Evolutionary conservation across 2,113 vertebrate species (phyloP).

Genomic region (Mesitornis unicolor): DNA sequence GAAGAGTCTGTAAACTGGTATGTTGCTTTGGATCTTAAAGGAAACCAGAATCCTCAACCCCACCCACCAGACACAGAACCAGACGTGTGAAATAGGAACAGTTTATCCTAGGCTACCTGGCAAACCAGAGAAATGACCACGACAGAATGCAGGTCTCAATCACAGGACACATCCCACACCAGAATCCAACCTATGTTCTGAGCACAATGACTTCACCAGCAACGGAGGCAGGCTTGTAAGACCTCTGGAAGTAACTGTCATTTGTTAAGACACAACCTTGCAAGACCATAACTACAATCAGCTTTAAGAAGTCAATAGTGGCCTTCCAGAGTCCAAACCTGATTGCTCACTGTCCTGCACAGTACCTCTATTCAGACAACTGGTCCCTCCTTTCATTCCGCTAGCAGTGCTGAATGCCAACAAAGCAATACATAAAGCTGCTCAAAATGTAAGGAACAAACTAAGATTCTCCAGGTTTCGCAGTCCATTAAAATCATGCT

Average conservation of each 20-base stretch:
- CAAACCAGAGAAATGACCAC: not conserved
- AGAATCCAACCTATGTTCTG: not conserved
- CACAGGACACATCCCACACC: rapidly evolving
- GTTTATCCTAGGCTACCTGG: not conserved
- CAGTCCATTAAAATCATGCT: not conserved
- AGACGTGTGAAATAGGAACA: not conserved
- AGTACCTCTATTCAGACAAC: not conserved
- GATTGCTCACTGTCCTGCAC: not conserved
- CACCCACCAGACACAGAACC: not conserved
- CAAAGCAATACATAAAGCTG: not conserved
- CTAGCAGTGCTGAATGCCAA: not conserved
- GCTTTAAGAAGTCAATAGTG: not conserved
- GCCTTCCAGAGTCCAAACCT: not conserved
- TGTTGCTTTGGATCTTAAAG: not conserved
- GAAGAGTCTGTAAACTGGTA: not conserved
- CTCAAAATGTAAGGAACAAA: not conserved
- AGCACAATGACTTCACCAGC: not conserved
- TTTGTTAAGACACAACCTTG: not conserved
- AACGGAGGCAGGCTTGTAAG: not conserved
- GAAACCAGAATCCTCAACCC: not conserved
- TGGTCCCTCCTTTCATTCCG: not conserved
- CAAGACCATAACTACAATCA: not conserved
- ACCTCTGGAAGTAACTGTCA: not conserved
- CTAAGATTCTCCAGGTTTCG: not conserved
- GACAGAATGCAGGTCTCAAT: not conserved